Conservation (phyloP, 2,797 vertebrate genomes). For the Urocyon cinereoargenteus region DNA sequence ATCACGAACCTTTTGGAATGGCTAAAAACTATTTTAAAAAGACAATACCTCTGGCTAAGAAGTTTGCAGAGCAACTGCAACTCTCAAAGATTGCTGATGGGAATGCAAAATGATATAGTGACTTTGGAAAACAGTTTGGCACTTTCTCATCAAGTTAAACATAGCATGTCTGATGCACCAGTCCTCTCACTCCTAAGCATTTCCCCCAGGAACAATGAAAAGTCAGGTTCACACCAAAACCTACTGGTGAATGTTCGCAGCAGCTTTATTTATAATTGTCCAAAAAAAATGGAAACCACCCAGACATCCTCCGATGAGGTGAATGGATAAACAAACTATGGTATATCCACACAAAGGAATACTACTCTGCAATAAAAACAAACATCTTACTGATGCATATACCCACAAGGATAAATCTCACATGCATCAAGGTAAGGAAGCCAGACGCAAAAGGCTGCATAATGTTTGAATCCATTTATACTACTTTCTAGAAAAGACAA, state of each 20-base stretch:
- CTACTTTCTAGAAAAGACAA: background rate
- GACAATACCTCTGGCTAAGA: background rate
- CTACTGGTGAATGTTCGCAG: background rate
- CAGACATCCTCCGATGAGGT: background rate
- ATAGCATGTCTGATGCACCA: background rate
- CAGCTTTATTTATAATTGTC: background rate
- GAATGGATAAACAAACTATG: background rate
- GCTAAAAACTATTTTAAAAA: background rate
- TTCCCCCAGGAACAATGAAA: conserved; percentile 16
- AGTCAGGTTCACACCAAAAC: background rate
- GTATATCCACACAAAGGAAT: background rate
- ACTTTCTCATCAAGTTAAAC: conserved; percentile 18
- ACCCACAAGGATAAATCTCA: background rate
- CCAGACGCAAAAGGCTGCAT: background rate
- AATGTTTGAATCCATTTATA: background rate
- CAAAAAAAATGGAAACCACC: background rate
- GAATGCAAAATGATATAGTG: background rate
- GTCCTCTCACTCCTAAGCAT: background rate
- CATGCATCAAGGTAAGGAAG: background rate
- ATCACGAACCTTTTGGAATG: background rate
- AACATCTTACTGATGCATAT: background rate
- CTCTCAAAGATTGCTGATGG: background rate
- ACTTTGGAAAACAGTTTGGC: conserved; percentile 5
- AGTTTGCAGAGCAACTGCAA: background rate
- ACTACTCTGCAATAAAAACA: conserved; percentile 19